A percentile compares a stretch with the other conserved stretches of the same genome.
These are phyloP conservation scores for Scaptodrosophila lebanonensis DNA, from an alignment of 1,140 invertebrate species.

Conservation along the genomic window DNA sequence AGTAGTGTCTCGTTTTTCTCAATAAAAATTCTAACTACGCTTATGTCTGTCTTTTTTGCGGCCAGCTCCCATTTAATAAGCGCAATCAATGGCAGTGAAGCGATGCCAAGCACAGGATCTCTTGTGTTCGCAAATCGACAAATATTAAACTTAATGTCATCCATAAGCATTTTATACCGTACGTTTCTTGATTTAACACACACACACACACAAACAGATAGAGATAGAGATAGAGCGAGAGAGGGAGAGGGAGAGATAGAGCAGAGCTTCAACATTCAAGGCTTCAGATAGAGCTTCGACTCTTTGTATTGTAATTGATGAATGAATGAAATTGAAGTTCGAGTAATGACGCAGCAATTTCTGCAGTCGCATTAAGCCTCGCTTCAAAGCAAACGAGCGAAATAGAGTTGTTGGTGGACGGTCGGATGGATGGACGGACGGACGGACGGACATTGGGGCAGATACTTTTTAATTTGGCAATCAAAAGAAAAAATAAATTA, in stretches of 20 bases:
- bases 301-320: slow-evolving; percentile 73
- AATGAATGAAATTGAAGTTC: slow-evolving; percentile 75
- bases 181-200: no score
- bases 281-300: slow-evolving; percentile 55
- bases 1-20: no score
- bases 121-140: slow-evolving; percentile 40
- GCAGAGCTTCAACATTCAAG: slow-evolving; percentile 58
- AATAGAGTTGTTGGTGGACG: slow-evolving; percentile 50
- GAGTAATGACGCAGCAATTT: slow-evolving; percentile 68
- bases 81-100: slow-evolving; percentile 50
- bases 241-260: slow-evolving; percentile 21
- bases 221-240: slow-evolving; percentile 34
- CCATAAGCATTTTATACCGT: slow-evolving; percentile 24
- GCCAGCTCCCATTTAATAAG: slow-evolving; percentile 41
- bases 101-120: no score
- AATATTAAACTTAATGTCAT: slow-evolving; percentile 63
- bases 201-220: neutral
- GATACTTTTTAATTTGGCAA: slow-evolving; percentile 70
- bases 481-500: slow-evolving; percentile 71
- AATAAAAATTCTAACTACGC: no score
- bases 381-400: slow-evolving; percentile 31
- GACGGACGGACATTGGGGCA: slow-evolving; percentile 5
- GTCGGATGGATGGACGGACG: neutral
- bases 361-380: slow-evolving; percentile 20
- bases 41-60: no score